Evolutionary conservation across 2,888 invertebrate genomes (phyloP), one percentile per base, ranked within the genome.

Genomic region (Hyposoter dolosus): DNA sequence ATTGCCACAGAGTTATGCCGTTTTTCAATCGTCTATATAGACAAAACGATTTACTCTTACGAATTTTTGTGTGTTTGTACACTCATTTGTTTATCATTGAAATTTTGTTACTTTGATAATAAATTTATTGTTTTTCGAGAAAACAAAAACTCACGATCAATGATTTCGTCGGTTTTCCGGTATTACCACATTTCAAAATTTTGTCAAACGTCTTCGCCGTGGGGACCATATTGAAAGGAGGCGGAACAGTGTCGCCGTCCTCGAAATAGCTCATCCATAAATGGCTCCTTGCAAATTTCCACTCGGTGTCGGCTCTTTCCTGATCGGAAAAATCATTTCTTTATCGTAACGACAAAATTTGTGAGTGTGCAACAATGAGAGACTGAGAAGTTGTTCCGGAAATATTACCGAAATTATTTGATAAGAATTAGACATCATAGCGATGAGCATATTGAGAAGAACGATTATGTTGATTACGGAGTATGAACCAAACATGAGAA

Each of bases 391-490:
- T 35, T 65, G 6, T 40, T 65, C 0, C 17, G 0, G 1, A 15
- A n/a, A 0, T 23, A 95, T 96, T 95, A 98, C 98, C 91, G 98
- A 99, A 91, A 99, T 99, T 87, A 98, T 98, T 95, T 99, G 99
- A 94, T 99, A 99, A 0, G 99, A 99, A 94, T 98, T 99, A 85
- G 98, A 99, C 99, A 99, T 99, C 99, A 99, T 99, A 92, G 99
- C 99, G 93, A 99, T 99, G 60, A 99, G 96, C 97, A 99, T 98
- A 95, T 99, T 99, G 87, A 99, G 96, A 40, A 99, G 95, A 0
- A 99, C 99, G 90, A 99, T 98, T 88, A 99, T 97, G 94, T 99
- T 99, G 94, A 99, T 99, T 87, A 98, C 98, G 82, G 98, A 98
- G 95, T 99, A 99, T 6, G 98, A 98, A 63, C 99, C 99, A 93